phyloP scores from a whole-genome alignment of 2,797 vertebrate genomes.

The Oceanodroma leucorhoa region DNA sequence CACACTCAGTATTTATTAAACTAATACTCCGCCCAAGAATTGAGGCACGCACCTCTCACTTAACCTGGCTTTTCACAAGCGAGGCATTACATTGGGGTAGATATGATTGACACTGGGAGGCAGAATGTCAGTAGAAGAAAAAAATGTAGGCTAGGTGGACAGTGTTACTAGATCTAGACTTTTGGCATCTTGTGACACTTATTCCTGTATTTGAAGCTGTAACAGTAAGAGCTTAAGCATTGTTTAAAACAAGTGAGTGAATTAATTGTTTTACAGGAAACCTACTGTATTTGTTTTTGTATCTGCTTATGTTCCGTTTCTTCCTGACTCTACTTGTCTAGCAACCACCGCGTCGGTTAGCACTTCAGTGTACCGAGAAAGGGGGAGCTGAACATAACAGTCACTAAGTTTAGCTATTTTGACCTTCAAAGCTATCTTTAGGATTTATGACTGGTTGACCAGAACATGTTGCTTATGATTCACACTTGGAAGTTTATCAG shows the following conservation, averaged over 20 bases:
- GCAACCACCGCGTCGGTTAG: accelerated
- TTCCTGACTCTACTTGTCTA: neutral
- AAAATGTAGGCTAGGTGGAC: neutral
- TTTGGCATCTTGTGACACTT: neutral
- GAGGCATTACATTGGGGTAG: neutral
- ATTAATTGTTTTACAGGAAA: slow-evolving; percentile 16
- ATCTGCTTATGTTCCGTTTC: neutral
- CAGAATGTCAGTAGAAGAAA: neutral
- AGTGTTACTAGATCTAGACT: neutral
- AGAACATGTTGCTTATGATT: neutral
- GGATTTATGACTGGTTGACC: slow-evolving; percentile 3
- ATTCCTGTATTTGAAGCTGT: neutral
- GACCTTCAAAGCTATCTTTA: slow-evolving; percentile 8
- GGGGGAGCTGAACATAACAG: neutral
- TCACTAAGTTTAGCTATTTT: slow-evolving; percentile 8
- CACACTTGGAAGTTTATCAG: slow-evolving; percentile 14
- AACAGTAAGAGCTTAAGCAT: neutral
- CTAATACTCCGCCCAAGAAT: neutral
- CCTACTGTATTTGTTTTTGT: neutral
- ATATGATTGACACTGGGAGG: neutral
- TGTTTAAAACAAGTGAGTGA: neutral
- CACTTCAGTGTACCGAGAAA: neutral
- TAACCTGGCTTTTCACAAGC: neutral
- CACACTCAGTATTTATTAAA: neutral
- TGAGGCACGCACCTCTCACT: neutral